Evolutionary conservation across 2,888 invertebrate genomes (phyloP).

Genomic region (Byasa hedistus): DNA sequence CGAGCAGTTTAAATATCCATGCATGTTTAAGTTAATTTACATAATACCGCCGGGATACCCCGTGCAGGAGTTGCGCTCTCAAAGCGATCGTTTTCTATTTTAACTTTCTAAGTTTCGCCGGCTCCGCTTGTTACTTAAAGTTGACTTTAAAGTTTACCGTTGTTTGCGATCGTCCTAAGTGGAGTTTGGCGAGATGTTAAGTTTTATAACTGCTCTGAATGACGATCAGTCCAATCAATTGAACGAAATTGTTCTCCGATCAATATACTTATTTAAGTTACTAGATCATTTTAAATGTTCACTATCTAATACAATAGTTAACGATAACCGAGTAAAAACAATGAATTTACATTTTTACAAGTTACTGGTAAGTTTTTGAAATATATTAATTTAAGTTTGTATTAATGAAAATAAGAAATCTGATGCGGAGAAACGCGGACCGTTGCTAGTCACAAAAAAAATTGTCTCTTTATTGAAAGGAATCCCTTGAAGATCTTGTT

Average conservation of each 20-base stretch:
- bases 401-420: no score
- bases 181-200: constrained; percentile 7
- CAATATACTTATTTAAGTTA: no score
- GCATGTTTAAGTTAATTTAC: constrained; percentile 20
- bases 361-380: no score
- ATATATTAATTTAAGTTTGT: no score
- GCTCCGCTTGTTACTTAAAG: constrained; percentile 25
- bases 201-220: background rate
- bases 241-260: no score
- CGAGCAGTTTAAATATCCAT: constrained; percentile 13
- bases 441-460: background rate
- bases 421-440: no score
- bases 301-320: no score
- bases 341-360: no score
- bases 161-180: constrained; percentile 22
- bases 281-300: no score
- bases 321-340: no score
- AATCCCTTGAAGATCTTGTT: background rate
- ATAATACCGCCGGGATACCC: constrained; percentile 10
- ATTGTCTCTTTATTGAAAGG: background rate
- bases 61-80: constrained; percentile 11
- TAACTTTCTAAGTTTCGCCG: constrained; percentile 24
- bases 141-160: constrained; percentile 27
- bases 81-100: constrained; percentile 25
- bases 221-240: no score